These are phyloP conservation scores for Temnothorax ravouxi DNA, from an alignment of 2,888 invertebrate species.

Conservation along the genomic window DNA sequence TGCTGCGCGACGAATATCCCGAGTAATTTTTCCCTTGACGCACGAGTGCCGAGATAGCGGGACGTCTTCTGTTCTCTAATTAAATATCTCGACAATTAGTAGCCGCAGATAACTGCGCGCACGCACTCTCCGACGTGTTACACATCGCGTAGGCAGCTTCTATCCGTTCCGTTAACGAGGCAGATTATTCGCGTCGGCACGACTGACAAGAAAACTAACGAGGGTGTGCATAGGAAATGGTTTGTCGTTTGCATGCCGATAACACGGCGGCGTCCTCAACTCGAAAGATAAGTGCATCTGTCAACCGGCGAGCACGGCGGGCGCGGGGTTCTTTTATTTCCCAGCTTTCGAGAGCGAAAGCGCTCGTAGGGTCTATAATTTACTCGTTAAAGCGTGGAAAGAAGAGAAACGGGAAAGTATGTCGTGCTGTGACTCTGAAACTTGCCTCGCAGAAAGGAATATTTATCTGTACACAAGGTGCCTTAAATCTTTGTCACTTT, in stretches of 20 bases:
- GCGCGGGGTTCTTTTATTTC: background rate
- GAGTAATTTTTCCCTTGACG: background rate
- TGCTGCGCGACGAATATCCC: background rate
- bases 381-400: constrained; percentile 7
- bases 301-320: constrained; percentile 41
- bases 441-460: background rate
- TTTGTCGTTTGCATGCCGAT: constrained; percentile 76
- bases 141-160: constrained; percentile 70
- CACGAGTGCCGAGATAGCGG: background rate
- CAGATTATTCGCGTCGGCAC: constrained; percentile 70
- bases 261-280: constrained; percentile 68
- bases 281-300: constrained; percentile 75
- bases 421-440: background rate
- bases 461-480: background rate
- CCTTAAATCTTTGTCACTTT: background rate
- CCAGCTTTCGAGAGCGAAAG: constrained; percentile 34
- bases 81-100: constrained; percentile 54
- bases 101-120: constrained; percentile 43
- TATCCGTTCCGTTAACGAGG: constrained; percentile 76
- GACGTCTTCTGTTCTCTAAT: constrained; percentile 33
- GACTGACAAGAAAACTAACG: constrained; percentile 74
- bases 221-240: constrained; percentile 80
- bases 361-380: constrained; percentile 15
- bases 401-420: background rate
- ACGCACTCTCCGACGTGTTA: constrained; percentile 36